These are phyloP conservation scores for Andrena fulva DNA, from an alignment of 2,888 invertebrate species.

Conservation along the genomic window DNA sequence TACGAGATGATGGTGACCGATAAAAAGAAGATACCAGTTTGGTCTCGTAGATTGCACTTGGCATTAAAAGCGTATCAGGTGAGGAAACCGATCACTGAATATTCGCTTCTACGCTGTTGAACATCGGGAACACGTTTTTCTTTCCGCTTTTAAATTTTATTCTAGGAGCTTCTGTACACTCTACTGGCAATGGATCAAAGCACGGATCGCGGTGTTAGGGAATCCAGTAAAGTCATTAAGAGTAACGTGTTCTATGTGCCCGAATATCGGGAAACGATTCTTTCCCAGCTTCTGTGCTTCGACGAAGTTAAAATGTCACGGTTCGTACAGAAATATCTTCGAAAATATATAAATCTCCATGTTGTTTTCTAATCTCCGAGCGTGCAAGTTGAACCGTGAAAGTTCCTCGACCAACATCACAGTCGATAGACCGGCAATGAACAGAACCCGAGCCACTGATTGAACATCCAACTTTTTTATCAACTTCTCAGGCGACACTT, in stretches of 20 bases:
- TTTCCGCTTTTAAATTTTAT: slow-evolving; percentile 62
- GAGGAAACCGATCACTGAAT: slow-evolving; percentile 26
- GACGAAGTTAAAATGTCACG: slow-evolving; percentile 94
- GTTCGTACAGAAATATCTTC: slow-evolving; percentile 85
- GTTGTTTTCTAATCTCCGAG: background rate
- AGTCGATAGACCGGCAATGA: background rate
- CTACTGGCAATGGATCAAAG: slow-evolving; percentile 93
- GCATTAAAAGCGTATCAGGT: slow-evolving; percentile 90
- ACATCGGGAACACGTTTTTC: slow-evolving; percentile 11
- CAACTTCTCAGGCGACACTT: slow-evolving; percentile 13
- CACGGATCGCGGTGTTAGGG: slow-evolving; percentile 89
- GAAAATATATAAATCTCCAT: background rate
- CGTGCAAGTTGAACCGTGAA: background rate
- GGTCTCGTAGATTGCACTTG: slow-evolving; percentile 95
- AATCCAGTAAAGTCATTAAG: slow-evolving; percentile 94
- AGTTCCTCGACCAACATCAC: background rate
- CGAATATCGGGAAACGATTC: slow-evolving; percentile 96
- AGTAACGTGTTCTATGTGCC: slow-evolving; percentile 96
- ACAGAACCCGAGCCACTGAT: slow-evolving; percentile 1
- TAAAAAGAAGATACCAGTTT: slow-evolving; percentile 92
- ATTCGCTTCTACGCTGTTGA: slow-evolving; percentile 1
- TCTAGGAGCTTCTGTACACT: slow-evolving; percentile 93
- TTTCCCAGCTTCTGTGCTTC: slow-evolving; percentile 92
- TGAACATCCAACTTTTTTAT: slow-evolving; percentile 15
- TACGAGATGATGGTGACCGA: slow-evolving; percentile 94